phyloP scores from a whole-genome alignment of 2,888 invertebrate species.

The Byasa hedistus region DNA sequence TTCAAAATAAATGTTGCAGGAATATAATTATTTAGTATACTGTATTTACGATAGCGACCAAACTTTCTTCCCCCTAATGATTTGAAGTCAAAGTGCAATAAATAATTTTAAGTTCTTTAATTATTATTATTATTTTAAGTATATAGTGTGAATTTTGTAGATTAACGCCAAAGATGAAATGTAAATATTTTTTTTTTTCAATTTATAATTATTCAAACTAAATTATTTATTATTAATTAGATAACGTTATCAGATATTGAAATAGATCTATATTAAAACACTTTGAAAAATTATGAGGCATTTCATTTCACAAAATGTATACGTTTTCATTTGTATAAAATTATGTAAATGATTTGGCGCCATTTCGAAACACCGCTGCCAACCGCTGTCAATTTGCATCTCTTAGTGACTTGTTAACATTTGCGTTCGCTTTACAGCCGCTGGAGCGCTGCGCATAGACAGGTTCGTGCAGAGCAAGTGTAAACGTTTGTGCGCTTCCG shows the following conservation, averaged over 20 bases:
- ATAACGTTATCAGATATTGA: slow-evolving; percentile 22
- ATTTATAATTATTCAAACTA: slow-evolving; percentile 6
- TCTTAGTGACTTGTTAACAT: slow-evolving; percentile 68
- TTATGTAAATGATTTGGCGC: slow-evolving; percentile 72
- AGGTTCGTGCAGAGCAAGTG: background rate
- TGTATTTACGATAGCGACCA: too few relatives aligned
- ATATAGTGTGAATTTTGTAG: slow-evolving; percentile 7
- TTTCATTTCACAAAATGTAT: slow-evolving; percentile 56
- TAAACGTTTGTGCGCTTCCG: slow-evolving; percentile 24
- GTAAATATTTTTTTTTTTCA: slow-evolving; percentile 6
- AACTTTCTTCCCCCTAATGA: too few relatives aligned
- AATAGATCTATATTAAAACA: slow-evolving; percentile 27
- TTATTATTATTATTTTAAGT: background rate
- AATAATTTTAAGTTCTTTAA: slow-evolving; percentile 1
- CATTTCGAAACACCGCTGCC: slow-evolving; percentile 72
- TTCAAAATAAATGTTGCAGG: too few relatives aligned
- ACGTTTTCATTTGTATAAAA: slow-evolving; percentile 60
- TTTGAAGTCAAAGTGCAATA: background rate
- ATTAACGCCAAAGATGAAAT: slow-evolving; percentile 1
- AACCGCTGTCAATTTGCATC: slow-evolving; percentile 76
- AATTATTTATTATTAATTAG: slow-evolving; percentile 22
- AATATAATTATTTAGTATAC: too few relatives aligned
- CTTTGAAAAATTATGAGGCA: slow-evolving; percentile 33
- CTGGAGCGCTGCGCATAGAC: slow-evolving; percentile 45
- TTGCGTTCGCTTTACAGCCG: slow-evolving; percentile 44